These are phyloP conservation scores for Drosophila nikananu DNA, from an alignment of 1,140 invertebrate genomes.

Conservation along the genomic window DNA sequence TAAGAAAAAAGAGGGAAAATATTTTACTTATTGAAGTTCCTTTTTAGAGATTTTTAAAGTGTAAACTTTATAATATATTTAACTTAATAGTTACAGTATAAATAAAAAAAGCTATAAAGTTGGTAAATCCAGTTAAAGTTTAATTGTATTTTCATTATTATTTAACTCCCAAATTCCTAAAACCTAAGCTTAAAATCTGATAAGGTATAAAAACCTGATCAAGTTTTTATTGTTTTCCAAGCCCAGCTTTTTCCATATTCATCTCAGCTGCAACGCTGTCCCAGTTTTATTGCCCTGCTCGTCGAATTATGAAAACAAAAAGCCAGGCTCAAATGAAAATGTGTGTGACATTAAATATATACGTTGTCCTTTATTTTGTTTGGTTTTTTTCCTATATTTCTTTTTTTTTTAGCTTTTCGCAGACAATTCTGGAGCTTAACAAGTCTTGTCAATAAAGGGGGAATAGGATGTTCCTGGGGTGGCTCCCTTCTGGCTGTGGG, in stretches of 20 bases:
- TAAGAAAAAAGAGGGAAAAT: no score
- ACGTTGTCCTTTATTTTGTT: slow-evolving; percentile 19
- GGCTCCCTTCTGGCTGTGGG: slow-evolving; percentile 6
- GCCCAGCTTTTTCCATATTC: slow-evolving; percentile 2
- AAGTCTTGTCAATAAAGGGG: slow-evolving; percentile 70
- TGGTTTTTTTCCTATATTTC: background rate
- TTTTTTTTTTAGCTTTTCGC: slow-evolving; percentile 49
- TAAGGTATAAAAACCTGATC: no score
- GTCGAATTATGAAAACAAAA: slow-evolving; percentile 41
- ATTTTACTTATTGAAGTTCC: background rate
- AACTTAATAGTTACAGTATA: no score
- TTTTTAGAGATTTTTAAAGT: no score
- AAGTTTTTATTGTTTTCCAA: background rate
- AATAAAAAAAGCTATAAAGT: no score
- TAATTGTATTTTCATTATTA: background rate
- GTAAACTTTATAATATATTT: no score
- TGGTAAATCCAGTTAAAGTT: background rate
- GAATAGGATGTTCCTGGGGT: slow-evolving; percentile 9
- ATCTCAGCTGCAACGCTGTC: slow-evolving; percentile 38
- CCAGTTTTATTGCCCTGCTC: slow-evolving; percentile 37
- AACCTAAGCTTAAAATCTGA: no score
- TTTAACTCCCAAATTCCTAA: background rate
- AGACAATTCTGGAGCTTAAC: slow-evolving; percentile 75
- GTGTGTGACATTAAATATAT: slow-evolving; percentile 69
- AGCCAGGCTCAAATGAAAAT: slow-evolving; percentile 54